These are phyloP conservation scores for Berghia stephanieae DNA, from an alignment of 1,140 invertebrate species.

Conservation along the genomic window DNA sequence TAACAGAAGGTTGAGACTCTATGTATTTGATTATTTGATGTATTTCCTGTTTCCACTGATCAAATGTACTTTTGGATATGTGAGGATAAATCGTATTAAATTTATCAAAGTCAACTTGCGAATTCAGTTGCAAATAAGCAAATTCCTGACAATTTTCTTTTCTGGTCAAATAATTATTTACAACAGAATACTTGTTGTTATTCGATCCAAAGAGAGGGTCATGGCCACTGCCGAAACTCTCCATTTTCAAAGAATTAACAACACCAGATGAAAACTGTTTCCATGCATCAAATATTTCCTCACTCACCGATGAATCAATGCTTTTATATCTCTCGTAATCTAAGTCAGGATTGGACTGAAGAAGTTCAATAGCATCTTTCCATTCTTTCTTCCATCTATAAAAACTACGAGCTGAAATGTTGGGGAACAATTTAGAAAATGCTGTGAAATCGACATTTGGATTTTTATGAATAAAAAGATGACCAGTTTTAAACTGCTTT, in stretches of 20 bases:
- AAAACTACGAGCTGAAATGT: conserved; percentile 38
- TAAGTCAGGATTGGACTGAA: conserved; percentile 30
- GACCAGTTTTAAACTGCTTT: conserved; percentile 18
- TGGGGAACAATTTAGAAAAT: conserved; percentile 33
- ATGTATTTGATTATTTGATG: conserved; percentile 39
- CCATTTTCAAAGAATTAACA: too few species aligned
- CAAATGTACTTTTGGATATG: conserved; percentile 34
- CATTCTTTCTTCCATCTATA: conserved; percentile 39
- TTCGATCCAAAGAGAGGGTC: too few species aligned
- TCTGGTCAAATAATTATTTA: conserved; percentile 7
- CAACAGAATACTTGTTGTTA: too few species aligned
- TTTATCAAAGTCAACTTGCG: conserved; percentile 38
- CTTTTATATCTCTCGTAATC: conserved; percentile 4
- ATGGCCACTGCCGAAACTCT: too few species aligned
- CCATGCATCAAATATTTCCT: conserved; percentile 38
- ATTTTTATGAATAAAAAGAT: conserved; percentile 34
- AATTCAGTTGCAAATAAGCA: conserved; percentile 37
- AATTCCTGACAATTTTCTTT: conserved; percentile 33
- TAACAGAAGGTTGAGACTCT: conserved; percentile 24
- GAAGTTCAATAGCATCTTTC: conserved; percentile 29
- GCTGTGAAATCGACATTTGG: conserved; percentile 35
- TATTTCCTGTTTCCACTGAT: conserved; percentile 39
- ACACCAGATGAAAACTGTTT: too few species aligned
- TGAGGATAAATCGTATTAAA: conserved; percentile 32
- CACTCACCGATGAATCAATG: conserved; percentile 19